Evolutionary conservation across 2,113 vertebrate genomes (phyloP).

Genomic region (Hydrolagus affinis): DNA sequence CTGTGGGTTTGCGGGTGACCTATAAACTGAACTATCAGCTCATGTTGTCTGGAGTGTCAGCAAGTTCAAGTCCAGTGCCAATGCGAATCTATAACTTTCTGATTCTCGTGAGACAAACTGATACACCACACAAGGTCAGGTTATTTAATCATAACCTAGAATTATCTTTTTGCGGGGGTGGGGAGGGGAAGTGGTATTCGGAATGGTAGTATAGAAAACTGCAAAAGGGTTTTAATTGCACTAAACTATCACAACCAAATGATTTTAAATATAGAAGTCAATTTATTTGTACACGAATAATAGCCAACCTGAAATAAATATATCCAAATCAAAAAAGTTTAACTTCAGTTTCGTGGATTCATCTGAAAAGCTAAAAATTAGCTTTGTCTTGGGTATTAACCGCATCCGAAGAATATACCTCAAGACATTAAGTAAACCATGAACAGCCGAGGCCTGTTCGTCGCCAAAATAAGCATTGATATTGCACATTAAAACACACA

Average conservation of each 20-base stretch:
- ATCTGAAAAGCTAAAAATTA: conserved; percentile 11
- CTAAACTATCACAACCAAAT: neutral
- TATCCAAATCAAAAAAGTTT: conserved; percentile 27
- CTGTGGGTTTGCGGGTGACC: too few relatives aligned
- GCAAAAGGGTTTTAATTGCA: too few relatives aligned
- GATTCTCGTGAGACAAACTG: too few relatives aligned
- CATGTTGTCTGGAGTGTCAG: too few relatives aligned
- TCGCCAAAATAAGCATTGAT: neutral
- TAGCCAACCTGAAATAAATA: conserved; percentile 18
- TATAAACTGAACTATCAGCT: too few relatives aligned
- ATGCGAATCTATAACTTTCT: too few relatives aligned
- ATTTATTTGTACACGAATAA: conserved; percentile 28
- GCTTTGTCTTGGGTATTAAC: neutral
- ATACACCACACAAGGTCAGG: too few relatives aligned
- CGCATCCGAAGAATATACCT: conserved; percentile 12
- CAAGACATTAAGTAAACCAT: conserved; percentile 25
- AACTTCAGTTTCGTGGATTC: neutral
- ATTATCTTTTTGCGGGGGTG: too few relatives aligned
- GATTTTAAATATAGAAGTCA: conserved; percentile 14
- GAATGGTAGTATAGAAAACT: neutral
- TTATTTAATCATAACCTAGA: too few relatives aligned
- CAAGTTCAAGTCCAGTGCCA: too few relatives aligned
- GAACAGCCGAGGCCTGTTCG: conserved; percentile 4
- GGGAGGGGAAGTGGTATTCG: neutral
- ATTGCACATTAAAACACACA: conserved; percentile 17